Evolutionary conservation across 2,113 vertebrate genomes (phyloP), one percentile per base, ranked within the genome.

Genomic region (Thunnus thynnus): DNA sequence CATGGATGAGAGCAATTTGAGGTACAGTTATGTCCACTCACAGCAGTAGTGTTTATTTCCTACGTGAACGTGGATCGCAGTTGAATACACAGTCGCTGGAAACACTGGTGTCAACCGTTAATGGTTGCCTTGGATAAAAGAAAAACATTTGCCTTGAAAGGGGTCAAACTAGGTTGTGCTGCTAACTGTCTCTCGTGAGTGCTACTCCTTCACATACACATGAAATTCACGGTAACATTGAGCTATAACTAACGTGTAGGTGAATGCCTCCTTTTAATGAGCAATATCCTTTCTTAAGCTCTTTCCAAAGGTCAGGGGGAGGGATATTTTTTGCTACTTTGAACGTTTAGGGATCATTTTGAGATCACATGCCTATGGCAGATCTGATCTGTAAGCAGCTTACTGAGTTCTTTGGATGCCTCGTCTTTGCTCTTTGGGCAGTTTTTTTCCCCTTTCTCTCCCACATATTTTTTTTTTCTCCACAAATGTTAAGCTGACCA

Each of bases 1-100:
- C 86, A 99, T 99, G 98, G 98, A 99, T 77, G 97, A 99, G 81
- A 99, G 93, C 94, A 99, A 99, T 76, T 83, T 99, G 86, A 97
- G 96, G 98, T 99, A 89, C 14, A 68, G 77, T 92, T 27, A 36
- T 62, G 68, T 75, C 13, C 36, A 4, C 46, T 25, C 6, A 22
- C 16, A 20, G 32, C 22, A 55, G 54, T 36, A 8, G 16, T 54
- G 60, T 66, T 62, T 62, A 3, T 52, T 72, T 44, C 85, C 41
- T 25, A n/a, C 41, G 18, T 46, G 17, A 18, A 4, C 44, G 68
- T 54, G 0, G 3, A 51, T 55, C 1, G 1, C 2, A 20, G 41
- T 55, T 30, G 2, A 30, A 25, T 7, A 58, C 46, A 17, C 11
- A 58, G 47, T 54, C 0, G 0, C 36, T 16, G 13, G 75, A 87